Base-by-base conservation (phyloP, 2,888 invertebrate genomes). In the Hedychridium roseum region DNA sequence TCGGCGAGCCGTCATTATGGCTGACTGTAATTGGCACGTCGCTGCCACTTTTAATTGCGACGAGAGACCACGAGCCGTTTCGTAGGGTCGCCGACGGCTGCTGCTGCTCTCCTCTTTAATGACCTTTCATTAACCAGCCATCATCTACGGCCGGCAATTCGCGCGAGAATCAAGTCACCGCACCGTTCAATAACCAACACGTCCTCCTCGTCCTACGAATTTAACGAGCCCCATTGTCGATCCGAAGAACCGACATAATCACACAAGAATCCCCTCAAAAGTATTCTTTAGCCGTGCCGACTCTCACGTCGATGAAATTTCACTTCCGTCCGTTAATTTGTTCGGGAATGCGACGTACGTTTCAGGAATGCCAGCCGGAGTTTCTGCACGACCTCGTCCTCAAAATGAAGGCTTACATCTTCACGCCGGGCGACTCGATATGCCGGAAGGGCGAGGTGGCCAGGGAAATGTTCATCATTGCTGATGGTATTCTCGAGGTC, bases 391-490 rank as follows among this genome's bases (percentile, higher is more conserved):
- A 97, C 79, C 85, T 97, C 62, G 97, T 97, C 54, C 84, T 97
- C 58, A 97, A 97, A 83, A 97, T 97, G 97, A 93, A 93, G 81
- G 96, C 97, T 4, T 97, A 94, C 79, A 97, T 97, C 78, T 97
- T 97, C 80, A 97, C 97, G 16, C 97, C 97, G 0, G 97, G 97
- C 15, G 97, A 97, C 80, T 91, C 96, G 51, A 96, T 97, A 74
- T 97, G 97, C 76, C 86, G 97, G 27, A 94, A 96, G 81, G 97
- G 94, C 68, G 90, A 94, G 81, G 92, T 94, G 14, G 97, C 97
- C 0, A 83, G 97, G 56, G 97, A 97, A 81, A 97, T 97, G 97
- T 97, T 97, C 76, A 97, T 97, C 68, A 97, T 97, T 74, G 97
- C 97, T 2, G 97, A 97, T 78, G 97, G 97, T 5, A 94, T 97